Evolutionary conservation across 2,113 vertebrate species (phyloP), one percentile per base, ranked within the genome.

Genomic region (Pterocles burchelli): DNA sequence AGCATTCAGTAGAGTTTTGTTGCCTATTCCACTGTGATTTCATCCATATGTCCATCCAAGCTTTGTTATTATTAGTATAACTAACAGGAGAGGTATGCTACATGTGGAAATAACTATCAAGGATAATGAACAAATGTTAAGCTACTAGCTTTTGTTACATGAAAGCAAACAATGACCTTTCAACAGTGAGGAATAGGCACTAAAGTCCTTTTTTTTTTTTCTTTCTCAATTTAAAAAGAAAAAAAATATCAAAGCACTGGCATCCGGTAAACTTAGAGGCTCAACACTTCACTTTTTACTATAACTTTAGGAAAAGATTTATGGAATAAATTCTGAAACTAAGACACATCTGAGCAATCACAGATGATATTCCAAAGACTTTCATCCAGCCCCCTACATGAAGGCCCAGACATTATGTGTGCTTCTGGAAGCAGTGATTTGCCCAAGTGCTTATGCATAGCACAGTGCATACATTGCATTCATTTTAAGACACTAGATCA

Each of bases 201-300:
- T 43, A 57, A 82, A 74, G 43, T 57, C 61, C 61, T 93, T 93
- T 54, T 94, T 55, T 4, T 88, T 67, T 95, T 95, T 91, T 88
- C 51, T 96, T 94, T 86, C 75, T 95, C 33, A 18, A 31, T 85
- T 95, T 94, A 90, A 90, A 93, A 92, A 45, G 49, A 26, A 52
- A 16, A 34, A n/a, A 21, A 49, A 58, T 52, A 22, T 73, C 33
- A 75, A 38, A 92, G 62, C 46, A 85, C 34, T 94, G 71, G 31
- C 57, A 70, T 80, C 68, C 48, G 45, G 75, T 83, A 95, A 96
- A 96, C 49, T 43, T 33, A 41, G 29, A 51, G 22, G 57, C 20
- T 61, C 3, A 0, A 34, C 17, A 82, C 31, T 51, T 66, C 36
- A 66, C 4, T 36, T 71, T 71, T 63, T 62, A 46, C 28, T 85